Evolutionary conservation across 2,113 vertebrate genomes (phyloP).

Genomic region (Percopsis transmontana): DNA sequence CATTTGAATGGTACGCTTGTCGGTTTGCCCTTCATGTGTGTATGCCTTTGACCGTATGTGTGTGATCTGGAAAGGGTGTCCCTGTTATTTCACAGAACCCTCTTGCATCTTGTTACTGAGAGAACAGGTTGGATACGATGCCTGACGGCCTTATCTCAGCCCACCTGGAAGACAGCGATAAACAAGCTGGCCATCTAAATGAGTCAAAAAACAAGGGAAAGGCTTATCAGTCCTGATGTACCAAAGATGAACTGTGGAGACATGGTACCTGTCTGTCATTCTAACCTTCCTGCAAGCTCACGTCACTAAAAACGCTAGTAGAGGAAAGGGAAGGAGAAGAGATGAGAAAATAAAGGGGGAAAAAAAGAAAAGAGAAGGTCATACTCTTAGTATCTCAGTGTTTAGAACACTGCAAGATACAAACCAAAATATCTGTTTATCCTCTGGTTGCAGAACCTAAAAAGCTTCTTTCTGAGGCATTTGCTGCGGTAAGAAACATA

Average conservation of each 20-base stretch:
- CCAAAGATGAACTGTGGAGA: constrained; percentile 20
- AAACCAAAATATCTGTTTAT: neutral
- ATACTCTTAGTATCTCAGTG: neutral
- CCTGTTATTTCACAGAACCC: neutral
- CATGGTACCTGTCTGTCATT: constrained; percentile 21
- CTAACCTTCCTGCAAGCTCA: constrained; percentile 1
- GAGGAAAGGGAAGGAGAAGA: neutral
- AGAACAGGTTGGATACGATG: neutral
- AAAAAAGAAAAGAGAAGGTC: constrained; percentile 12
- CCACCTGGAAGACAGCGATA: constrained; percentile 24
- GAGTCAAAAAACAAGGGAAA: constrained; percentile 16
- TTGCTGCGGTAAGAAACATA: too few relatives aligned
- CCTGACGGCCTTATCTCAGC: constrained; percentile 24
- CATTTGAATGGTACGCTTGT: neutral
- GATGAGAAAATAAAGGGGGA: constrained; percentile 8
- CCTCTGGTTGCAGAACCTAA: too few relatives aligned
- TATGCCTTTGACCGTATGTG: neutral
- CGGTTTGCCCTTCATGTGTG: neutral
- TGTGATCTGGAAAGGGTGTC: neutral
- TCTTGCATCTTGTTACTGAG: neutral
- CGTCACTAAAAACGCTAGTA: neutral
- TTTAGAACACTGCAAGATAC: constrained; percentile 9
- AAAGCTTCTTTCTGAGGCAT: too few relatives aligned
- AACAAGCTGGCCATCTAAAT: constrained; percentile 35
- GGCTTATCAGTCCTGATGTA: constrained; percentile 38